Percentiles rank a stretch among this genome's conserved stretches.
phyloP scores from a whole-genome alignment of 2,797 vertebrate species.

The Apogon hyalosoma region DNA sequence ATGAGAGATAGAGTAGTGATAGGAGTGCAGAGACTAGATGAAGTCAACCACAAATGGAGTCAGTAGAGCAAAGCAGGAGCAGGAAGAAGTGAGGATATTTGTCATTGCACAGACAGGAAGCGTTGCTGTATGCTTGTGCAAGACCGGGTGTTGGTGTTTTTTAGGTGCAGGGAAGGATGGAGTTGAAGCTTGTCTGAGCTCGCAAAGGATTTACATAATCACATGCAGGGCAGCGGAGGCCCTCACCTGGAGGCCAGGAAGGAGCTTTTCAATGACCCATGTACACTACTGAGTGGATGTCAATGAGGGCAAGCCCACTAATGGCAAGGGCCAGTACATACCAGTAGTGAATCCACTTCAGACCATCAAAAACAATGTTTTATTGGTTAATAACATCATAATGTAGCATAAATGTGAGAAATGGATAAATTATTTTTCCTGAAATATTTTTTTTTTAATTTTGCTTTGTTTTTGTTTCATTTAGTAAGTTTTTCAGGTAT shows the following conservation, averaged over 20 bases:
- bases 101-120: conserved; percentile 78
- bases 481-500: too few species aligned
- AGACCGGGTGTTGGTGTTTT: conserved; percentile 56
- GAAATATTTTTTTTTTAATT: too few species aligned
- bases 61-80: conserved; percentile 58
- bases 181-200: conserved; percentile 70
- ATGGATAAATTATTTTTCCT: too few species aligned
- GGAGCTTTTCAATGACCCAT: conserved; percentile 45
- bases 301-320: conserved; percentile 1
- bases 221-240: conserved; percentile 10
- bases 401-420: too few species aligned
- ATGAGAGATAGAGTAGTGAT: background rate
- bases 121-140: conserved; percentile 58
- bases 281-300: conserved; percentile 28
- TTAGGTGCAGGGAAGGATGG: conserved; percentile 67
- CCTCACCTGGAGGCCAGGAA: conserved; percentile 48
- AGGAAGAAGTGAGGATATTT: conserved; percentile 71
- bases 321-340: conserved; percentile 3
- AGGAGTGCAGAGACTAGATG: conserved; percentile 40
- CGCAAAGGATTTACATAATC: conserved; percentile 59
- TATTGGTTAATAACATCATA: background rate
- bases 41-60: conserved; percentile 50
- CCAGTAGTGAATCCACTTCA: conserved; percentile 1
- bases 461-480: too few species aligned
- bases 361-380: background rate